These are phyloP conservation scores for Opisthocomus hoazin DNA, from an alignment of 2,113 vertebrate genomes.

Conservation along the genomic window DNA sequence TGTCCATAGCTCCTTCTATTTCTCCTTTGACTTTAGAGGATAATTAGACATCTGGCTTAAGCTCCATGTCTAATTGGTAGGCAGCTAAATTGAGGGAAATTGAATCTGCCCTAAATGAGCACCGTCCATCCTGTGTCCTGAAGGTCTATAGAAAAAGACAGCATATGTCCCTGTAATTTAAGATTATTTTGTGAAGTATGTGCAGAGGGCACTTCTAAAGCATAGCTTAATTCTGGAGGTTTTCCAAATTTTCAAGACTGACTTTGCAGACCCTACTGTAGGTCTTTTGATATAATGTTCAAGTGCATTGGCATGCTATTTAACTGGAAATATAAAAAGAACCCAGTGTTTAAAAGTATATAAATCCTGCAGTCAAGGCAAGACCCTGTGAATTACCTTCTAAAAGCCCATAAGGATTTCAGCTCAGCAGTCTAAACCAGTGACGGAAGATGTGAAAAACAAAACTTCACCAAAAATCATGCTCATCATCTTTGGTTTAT, in stretches of 20 bases:
- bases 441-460: neutral
- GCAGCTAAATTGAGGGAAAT: neutral
- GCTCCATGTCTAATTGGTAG: neutral
- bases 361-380: neutral
- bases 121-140: neutral
- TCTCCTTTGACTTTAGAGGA: neutral
- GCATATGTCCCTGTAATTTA: neutral
- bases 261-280: neutral
- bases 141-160: neutral
- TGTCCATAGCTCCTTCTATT: neutral
- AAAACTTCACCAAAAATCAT: neutral
- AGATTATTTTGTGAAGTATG: neutral
- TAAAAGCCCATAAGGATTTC: neutral
- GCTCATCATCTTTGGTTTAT: neutral
- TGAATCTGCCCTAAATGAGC: neutral
- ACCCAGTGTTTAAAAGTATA: neutral
- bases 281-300: neutral
- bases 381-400: neutral
- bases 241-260: neutral
- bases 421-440: neutral
- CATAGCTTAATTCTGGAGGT: neutral
- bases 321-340: neutral
- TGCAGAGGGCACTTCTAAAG: neutral
- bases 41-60: neutral
- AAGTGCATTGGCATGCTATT: neutral